phyloP scores from a whole-genome alignment of 2,797 vertebrate genomes.

The Amblyraja radiata region DNA sequence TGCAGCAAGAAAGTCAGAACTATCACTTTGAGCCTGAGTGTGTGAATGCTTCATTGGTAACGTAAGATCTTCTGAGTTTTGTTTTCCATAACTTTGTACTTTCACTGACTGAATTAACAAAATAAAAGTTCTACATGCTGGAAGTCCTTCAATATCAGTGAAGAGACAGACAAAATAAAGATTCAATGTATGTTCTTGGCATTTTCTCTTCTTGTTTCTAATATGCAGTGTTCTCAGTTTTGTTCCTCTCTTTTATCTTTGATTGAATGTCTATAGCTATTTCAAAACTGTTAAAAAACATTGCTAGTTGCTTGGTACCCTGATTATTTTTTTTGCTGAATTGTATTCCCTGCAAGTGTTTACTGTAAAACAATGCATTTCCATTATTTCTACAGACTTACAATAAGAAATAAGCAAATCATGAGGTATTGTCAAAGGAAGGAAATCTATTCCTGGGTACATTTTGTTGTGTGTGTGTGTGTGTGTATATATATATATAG shows the following conservation, averaged over 20 bases:
- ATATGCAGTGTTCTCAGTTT: background rate
- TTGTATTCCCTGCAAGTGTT: background rate
- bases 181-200: background rate
- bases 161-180: background rate
- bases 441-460: background rate
- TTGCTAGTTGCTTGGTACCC: background rate
- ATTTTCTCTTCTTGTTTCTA: background rate
- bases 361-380: background rate
- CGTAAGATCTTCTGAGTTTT: background rate
- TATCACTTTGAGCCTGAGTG: background rate
- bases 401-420: background rate
- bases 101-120: background rate
- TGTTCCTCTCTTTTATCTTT: background rate
- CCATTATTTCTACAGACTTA: background rate
- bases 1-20: background rate
- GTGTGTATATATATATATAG: background rate
- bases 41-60: background rate
- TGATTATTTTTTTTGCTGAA: background rate
- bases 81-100: background rate
- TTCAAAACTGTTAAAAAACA: background rate
- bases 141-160: background rate
- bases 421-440: background rate
- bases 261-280: background rate
- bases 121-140: background rate
- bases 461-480: background rate